Evolutionary conservation across 2,797 vertebrate species (phyloP).

Genomic region (Siniperca scherzeri): DNA sequence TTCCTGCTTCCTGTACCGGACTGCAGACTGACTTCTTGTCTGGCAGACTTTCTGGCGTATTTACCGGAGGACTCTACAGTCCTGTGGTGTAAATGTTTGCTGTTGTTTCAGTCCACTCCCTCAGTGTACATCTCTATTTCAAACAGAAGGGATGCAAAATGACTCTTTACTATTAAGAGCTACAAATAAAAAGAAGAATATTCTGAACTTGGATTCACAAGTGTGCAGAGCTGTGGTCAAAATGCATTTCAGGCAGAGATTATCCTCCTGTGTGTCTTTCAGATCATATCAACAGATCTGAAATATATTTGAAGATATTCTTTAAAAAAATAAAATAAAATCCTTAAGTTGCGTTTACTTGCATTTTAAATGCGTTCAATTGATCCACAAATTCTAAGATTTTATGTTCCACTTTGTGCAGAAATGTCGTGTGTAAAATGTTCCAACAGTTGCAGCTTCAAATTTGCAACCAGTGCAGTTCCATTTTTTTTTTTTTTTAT

Average conservation of each 20-base stretch:
- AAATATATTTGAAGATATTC: not conserved
- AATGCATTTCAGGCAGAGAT: not conserved
- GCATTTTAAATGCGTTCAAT: not conserved
- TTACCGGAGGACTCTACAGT: not conserved
- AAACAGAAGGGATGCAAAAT: not conserved
- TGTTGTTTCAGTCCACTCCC: not conserved
- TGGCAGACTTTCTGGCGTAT: not conserved
- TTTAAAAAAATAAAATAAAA: not conserved
- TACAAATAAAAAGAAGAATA: not conserved
- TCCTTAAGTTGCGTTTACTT: not conserved
- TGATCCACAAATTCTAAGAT: not conserved
- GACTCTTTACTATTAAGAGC: not conserved
- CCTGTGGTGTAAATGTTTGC: not conserved
- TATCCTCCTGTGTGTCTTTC: not conserved
- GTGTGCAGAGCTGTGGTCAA: not conserved
- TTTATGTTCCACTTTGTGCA: not conserved
- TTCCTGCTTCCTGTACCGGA: constrained; percentile 32
- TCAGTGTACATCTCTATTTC: not conserved
- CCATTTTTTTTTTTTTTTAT: not conserved
- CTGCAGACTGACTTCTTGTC: not conserved
- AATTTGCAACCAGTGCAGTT: not conserved
- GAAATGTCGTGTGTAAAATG: not conserved
- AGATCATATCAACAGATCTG: not conserved
- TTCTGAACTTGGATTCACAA: not conserved
- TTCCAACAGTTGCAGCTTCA: not conserved